phyloP scores from a whole-genome alignment of 2,797 vertebrate species.

The Hoplostethus atlanticus region DNA sequence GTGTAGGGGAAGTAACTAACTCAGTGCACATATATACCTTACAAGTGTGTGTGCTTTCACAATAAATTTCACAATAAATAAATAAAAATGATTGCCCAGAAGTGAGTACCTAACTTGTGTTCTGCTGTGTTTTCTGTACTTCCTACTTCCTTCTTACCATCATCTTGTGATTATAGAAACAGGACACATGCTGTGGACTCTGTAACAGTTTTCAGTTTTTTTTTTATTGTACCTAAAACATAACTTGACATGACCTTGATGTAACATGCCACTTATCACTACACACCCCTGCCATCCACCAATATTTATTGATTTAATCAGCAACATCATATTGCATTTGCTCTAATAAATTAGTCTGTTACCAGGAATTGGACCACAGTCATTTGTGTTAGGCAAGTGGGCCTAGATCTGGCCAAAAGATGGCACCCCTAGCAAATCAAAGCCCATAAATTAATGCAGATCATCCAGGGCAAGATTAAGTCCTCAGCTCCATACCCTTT shows the following conservation, averaged over 20 bases:
- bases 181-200: slow-evolving; percentile 50
- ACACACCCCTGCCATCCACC: slow-evolving; percentile 19
- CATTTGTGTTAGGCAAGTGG: slow-evolving; percentile 7
- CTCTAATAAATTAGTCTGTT: slow-evolving; percentile 58
- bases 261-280: neutral
- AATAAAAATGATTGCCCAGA: slow-evolving; percentile 65
- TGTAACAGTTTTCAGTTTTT: slow-evolving; percentile 23
- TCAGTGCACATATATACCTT: slow-evolving; percentile 64
- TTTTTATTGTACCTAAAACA: slow-evolving; percentile 42
- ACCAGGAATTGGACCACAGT: slow-evolving; percentile 11
- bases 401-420: slow-evolving; percentile 47
- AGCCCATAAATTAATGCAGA: neutral
- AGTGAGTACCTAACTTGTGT: slow-evolving; percentile 30
- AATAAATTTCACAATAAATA: slow-evolving; percentile 67
- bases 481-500: neutral
- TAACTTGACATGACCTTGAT: slow-evolving; percentile 25
- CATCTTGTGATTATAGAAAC: neutral
- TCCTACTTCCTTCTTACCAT: neutral
- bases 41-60: slow-evolving; percentile 64
- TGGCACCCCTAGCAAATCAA: slow-evolving; percentile 48
- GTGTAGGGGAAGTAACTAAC: slow-evolving; percentile 62
- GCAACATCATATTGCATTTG: slow-evolving; percentile 42
- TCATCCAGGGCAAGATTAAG: neutral
- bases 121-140: slow-evolving; percentile 11
- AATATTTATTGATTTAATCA: slow-evolving; percentile 35